Evolutionary conservation across 2,113 vertebrate genomes (phyloP).

Genomic region (Phoenicopterus ruber): DNA sequence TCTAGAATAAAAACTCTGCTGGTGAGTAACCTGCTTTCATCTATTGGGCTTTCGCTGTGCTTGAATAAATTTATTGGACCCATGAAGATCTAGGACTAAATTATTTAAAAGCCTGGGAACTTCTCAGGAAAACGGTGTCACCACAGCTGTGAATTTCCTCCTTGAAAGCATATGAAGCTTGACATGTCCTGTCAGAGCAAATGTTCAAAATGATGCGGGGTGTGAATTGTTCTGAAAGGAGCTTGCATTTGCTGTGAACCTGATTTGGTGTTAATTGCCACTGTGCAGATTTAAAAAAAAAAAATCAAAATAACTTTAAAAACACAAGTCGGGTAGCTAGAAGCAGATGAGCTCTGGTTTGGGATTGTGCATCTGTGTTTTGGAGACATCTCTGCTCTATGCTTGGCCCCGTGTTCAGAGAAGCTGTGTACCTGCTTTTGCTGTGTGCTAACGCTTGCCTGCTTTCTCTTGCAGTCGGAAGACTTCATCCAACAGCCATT

Average conservation of each 20-base stretch:
- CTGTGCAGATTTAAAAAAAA: neutral
- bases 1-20: neutral
- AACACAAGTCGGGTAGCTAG: neutral
- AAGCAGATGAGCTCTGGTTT: neutral
- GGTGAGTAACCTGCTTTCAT: constrained; percentile 9
- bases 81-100: neutral
- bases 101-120: neutral
- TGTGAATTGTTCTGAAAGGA: neutral
- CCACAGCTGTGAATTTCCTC: neutral
- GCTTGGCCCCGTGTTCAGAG: neutral
- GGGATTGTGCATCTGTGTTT: neutral
- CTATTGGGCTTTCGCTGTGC: neutral
- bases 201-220: rapidly evolving
- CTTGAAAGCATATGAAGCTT: neutral
- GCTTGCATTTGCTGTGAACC: neutral
- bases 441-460: neutral
- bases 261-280: neutral
- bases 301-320: neutral
- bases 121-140: neutral
- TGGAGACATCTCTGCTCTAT: neutral
- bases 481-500: neutral
- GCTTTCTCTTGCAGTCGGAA: constrained; percentile 25
- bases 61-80: neutral
- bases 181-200: neutral
- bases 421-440: neutral